Percentiles rank a stretch among this genome's conserved stretches.
Evolutionary conservation across 2,797 vertebrate genomes (phyloP).

Genomic region (Pelobates cultripes): DNA sequence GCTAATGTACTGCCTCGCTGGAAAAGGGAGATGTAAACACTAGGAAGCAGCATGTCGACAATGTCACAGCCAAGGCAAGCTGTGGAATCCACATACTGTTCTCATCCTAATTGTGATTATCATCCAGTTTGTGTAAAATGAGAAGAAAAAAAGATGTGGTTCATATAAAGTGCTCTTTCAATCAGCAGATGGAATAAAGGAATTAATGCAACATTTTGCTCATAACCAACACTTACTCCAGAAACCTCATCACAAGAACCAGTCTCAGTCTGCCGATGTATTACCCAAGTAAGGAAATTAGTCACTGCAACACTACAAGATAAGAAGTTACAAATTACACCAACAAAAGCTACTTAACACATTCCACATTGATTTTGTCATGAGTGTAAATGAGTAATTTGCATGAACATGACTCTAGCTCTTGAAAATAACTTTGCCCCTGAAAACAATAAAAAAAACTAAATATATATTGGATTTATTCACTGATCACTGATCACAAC

Average conservation of each 20-base stretch:
- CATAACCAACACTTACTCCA: neutral
- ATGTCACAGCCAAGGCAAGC: neutral
- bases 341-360: too few species aligned
- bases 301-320: too few species aligned
- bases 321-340: too few species aligned
- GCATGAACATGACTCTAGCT: too few species aligned
- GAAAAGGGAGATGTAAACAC: constrained; percentile 13
- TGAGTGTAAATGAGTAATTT: too few species aligned
- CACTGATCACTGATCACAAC: too few species aligned
- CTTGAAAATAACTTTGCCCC: too few species aligned
- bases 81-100: constrained; percentile 13
- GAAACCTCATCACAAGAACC: neutral
- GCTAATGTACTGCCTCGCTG: constrained; percentile 7
- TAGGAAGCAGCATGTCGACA: constrained; percentile 7
- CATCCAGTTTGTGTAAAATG: constrained; percentile 22
- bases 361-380: too few species aligned
- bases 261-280: neutral
- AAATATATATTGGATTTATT: too few species aligned
- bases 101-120: constrained; percentile 12
- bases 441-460: too few species aligned
- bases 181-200: neutral
- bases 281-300: too few species aligned
- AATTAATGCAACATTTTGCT: neutral
- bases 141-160: constrained; percentile 2
- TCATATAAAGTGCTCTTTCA: constrained; percentile 8